Evolutionary conservation across 2,888 invertebrate genomes (phyloP).

Genomic region (Sarcophaga carnaria): DNA sequence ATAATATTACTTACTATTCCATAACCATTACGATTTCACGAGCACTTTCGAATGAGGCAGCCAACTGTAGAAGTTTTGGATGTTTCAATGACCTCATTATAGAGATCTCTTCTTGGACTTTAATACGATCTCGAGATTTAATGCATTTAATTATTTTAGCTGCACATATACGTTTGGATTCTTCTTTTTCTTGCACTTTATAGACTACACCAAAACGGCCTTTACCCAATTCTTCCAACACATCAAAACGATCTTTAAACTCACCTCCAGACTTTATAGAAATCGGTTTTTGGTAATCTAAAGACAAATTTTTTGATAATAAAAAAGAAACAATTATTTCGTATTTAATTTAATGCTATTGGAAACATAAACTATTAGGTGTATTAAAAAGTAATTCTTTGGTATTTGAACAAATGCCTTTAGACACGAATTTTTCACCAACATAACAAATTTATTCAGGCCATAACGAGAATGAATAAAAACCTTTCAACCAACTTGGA

Average conservation of each 20-base stretch:
- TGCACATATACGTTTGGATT: slow-evolving; percentile 86
- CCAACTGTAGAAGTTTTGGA: slow-evolving; percentile 91
- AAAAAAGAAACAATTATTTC: too few relatives aligned
- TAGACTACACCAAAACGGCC: slow-evolving; percentile 89
- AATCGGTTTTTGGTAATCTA: slow-evolving; percentile 75
- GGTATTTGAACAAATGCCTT: too few relatives aligned
- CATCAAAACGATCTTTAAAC: slow-evolving; percentile 85
- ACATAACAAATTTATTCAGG: too few relatives aligned
- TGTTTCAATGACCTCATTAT: slow-evolving; percentile 93
- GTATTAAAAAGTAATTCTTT: too few relatives aligned
- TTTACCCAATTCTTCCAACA: slow-evolving; percentile 89
- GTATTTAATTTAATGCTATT: background rate
- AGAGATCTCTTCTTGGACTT: slow-evolving; percentile 91
- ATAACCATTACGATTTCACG: slow-evolving; percentile 92
- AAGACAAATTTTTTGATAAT: background rate
- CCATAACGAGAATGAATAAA: too few relatives aligned
- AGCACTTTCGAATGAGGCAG: slow-evolving; percentile 90
- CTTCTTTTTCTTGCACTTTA: slow-evolving; percentile 86
- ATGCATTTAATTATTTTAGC: slow-evolving; percentile 92
- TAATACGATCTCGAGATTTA: slow-evolving; percentile 87
- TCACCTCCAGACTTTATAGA: slow-evolving; percentile 82
- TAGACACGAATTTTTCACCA: too few relatives aligned
- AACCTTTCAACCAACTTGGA: too few relatives aligned
- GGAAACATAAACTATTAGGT: background rate
- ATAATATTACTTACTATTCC: slow-evolving; percentile 90